Percentiles rank a stretch among this genome's conserved stretches.
These are phyloP conservation scores for Lates japonicus DNA, from an alignment of 2,797 vertebrate genomes.

Conservation along the genomic window DNA sequence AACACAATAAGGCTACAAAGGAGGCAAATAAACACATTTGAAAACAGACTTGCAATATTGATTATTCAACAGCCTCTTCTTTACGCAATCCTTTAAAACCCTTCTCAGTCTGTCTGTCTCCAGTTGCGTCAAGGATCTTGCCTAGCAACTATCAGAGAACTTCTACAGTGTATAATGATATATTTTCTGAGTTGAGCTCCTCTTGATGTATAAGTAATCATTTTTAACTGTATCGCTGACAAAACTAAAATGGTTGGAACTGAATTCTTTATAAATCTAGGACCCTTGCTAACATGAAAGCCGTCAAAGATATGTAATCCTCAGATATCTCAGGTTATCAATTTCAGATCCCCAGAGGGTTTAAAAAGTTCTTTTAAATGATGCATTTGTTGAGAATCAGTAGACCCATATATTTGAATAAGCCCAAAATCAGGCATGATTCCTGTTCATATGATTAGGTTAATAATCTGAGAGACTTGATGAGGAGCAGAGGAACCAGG, in stretches of 20 bases:
- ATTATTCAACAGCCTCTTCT: background rate
- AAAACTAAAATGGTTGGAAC: background rate
- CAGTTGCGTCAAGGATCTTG: background rate
- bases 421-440: background rate
- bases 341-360: background rate
- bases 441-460: background rate
- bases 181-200: background rate
- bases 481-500: background rate
- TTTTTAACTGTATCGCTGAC: background rate
- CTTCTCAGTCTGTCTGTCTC: background rate
- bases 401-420: constrained; percentile 16
- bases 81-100: background rate
- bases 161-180: background rate
- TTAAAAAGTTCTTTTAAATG: background rate
- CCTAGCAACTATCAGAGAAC: background rate
- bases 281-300: background rate
- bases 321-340: background rate
- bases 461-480: constrained; percentile 9
- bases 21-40: background rate
- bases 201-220: background rate
- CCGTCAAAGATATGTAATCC: background rate
- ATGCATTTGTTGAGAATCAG: background rate
- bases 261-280: background rate
- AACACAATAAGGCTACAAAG: background rate
- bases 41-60: background rate